These are phyloP conservation scores for Proisotoma minuta DNA, from an alignment of 2,888 invertebrate species.

Conservation along the genomic window DNA sequence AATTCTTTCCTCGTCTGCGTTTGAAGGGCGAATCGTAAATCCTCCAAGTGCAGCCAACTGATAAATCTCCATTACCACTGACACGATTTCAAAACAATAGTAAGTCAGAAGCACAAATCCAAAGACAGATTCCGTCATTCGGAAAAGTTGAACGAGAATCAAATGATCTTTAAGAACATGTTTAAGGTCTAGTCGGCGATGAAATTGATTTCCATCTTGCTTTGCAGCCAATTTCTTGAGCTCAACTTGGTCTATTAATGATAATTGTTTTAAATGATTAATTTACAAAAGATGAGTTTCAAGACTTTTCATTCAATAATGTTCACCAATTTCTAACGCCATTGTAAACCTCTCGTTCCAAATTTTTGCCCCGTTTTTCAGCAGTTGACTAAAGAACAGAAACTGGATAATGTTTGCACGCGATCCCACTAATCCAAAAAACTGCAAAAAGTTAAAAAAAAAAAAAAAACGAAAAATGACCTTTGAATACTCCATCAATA, in stretches of 20 bases:
- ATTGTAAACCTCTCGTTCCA: conserved; percentile 41
- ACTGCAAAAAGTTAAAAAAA: conserved; percentile 3
- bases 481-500: no score
- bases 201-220: conserved; percentile 20
- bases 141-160: conserved; percentile 40
- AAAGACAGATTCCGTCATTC: conserved; percentile 42
- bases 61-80: conserved; percentile 38
- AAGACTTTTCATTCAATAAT: no score
- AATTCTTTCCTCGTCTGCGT: background rate
- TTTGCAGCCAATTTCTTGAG: conserved; percentile 5
- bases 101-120: conserved; percentile 27
- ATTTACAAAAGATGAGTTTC: no score
- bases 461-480: no score
- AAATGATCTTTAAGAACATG: conserved; percentile 40
- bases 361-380: conserved; percentile 35
- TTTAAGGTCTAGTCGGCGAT: conserved; percentile 24
- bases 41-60: conserved; percentile 25
- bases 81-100: conserved; percentile 36
- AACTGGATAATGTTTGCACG: conserved; percentile 40
- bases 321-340: conserved; percentile 10
- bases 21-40: background rate
- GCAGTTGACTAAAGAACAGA: conserved; percentile 36
- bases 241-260: background rate
- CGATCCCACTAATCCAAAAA: conserved; percentile 28
- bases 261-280: no score